phyloP scores from a whole-genome alignment of 2,113 vertebrate genomes.

The Delphinapterus leucas region DNA sequence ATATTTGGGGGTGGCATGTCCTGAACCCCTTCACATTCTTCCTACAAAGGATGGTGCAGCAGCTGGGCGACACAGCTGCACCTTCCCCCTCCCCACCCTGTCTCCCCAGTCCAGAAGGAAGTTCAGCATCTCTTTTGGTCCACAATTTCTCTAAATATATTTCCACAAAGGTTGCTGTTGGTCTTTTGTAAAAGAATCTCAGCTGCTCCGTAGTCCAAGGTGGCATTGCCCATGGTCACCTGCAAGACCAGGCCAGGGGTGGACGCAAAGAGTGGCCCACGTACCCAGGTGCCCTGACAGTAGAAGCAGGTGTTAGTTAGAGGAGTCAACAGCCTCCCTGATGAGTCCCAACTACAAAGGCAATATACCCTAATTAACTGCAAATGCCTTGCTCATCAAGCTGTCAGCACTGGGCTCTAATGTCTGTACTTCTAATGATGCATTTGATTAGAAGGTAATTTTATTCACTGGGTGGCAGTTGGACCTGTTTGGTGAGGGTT shows the following conservation, averaged over 20 bases:
- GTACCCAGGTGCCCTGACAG: neutral
- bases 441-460: conserved; percentile 78
- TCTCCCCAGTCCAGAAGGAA: neutral
- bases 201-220: neutral
- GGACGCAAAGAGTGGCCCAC: neutral
- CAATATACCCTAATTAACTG: conserved; percentile 75
- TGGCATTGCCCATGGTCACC: neutral
- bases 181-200: conserved; percentile 9
- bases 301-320: conserved; percentile 53
- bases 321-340: conserved; percentile 34
- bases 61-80: neutral
- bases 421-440: conserved; percentile 78
- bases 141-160: neutral
- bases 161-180: neutral
- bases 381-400: conserved; percentile 75
- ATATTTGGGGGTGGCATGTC: neutral
- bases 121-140: neutral
- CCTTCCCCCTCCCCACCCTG: neutral
- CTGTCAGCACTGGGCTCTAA: conserved; percentile 70
- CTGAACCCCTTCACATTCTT: neutral
- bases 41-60: neutral
- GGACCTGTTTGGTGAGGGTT: conserved; percentile 56
- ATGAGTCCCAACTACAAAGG: conserved; percentile 58
- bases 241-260: neutral
- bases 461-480: conserved; percentile 62